Evolutionary conservation across 2,113 vertebrate genomes (phyloP).

Genomic region (Tupaia tana): DNA sequence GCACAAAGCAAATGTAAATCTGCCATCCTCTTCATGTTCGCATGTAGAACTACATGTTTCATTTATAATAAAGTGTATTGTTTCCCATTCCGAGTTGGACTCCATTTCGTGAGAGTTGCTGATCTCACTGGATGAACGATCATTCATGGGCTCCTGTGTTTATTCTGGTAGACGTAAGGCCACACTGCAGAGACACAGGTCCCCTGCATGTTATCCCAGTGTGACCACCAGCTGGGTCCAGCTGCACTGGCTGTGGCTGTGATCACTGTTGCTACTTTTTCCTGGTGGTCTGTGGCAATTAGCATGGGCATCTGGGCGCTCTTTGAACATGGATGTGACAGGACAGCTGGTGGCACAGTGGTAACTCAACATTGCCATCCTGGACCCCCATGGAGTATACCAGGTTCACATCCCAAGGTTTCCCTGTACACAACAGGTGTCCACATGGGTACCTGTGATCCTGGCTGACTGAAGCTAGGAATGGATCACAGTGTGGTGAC

Average conservation of each 20-base stretch:
- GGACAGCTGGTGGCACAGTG: too few species aligned
- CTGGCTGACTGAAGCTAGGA: too few species aligned
- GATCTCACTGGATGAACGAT: not conserved
- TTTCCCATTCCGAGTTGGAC: not conserved
- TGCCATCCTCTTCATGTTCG: not conserved
- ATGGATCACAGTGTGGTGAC: too few species aligned
- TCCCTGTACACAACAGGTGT: too few species aligned
- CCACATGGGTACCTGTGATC: too few species aligned
- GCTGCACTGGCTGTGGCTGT: not conserved
- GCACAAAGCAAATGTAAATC: not conserved
- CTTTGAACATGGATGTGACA: not conserved
- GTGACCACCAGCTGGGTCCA: not conserved
- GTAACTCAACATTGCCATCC: too few species aligned
- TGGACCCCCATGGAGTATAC: too few species aligned
- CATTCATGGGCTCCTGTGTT: not conserved
- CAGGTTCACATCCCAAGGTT: too few species aligned
- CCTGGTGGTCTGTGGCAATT: not conserved
- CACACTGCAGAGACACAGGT: accelerated
- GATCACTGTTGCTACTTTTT: not conserved
- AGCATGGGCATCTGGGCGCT: not conserved
- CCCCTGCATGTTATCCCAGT: not conserved
- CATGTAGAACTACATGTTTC: not conserved
- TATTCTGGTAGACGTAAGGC: accelerated
- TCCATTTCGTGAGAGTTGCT: not conserved
- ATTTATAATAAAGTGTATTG: not conserved